Percentiles rank a stretch among this genome's conserved stretches.
These are phyloP conservation scores for Nannoperca australis DNA, from an alignment of 2,797 vertebrate species.

Conservation along the genomic window DNA sequence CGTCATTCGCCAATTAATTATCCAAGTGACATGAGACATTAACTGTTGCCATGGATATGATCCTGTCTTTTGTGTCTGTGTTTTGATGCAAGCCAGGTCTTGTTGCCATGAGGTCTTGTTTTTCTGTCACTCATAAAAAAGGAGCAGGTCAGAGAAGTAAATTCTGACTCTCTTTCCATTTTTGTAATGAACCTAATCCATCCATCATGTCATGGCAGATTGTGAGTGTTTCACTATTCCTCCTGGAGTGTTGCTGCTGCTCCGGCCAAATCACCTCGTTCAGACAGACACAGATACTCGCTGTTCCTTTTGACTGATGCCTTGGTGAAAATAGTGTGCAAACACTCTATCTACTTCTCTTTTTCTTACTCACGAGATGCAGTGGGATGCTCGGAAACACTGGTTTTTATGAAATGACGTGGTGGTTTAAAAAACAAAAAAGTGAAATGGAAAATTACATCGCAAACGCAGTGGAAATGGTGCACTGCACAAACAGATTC, in stretches of 20 bases:
- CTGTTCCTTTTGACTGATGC: slow-evolving; percentile 32
- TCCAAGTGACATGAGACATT: neutral
- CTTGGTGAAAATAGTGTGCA: slow-evolving; percentile 1
- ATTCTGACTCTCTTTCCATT: neutral
- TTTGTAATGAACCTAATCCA: slow-evolving; percentile 34
- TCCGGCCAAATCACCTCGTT: slow-evolving; percentile 4
- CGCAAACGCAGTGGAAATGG: neutral
- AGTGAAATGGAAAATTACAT: neutral
- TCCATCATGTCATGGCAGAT: neutral
- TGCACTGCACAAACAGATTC: too few species aligned
- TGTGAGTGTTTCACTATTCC: slow-evolving; percentile 9
- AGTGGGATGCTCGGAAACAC: neutral
- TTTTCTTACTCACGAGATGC: neutral
- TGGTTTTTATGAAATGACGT: neutral
- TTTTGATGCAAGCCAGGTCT: slow-evolving; percentile 27
- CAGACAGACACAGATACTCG: neutral
- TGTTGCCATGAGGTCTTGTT: neutral
- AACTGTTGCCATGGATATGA: slow-evolving; percentile 35
- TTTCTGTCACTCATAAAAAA: slow-evolving; percentile 19
- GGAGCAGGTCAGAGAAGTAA: neutral
- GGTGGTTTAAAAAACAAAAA: neutral
- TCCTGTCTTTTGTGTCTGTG: neutral
- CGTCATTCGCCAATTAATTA: neutral
- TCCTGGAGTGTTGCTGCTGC: neutral
- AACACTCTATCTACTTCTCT: neutral